phyloP scores from a whole-genome alignment of 2,797 vertebrate species.

The Epinephelus awoara region DNA sequence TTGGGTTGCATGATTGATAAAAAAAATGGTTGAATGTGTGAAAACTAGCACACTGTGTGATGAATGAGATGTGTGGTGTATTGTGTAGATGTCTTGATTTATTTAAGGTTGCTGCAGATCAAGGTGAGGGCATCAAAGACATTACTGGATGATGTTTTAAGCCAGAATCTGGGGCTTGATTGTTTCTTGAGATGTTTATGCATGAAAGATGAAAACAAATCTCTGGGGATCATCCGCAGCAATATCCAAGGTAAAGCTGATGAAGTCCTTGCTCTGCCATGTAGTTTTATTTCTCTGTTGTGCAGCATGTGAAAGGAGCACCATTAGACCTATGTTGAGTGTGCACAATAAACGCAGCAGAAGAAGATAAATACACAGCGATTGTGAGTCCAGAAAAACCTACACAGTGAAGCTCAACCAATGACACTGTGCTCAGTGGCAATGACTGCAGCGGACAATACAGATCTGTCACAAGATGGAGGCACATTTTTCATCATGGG shows the following conservation, averaged over 20 bases:
- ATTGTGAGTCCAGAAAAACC: neutral
- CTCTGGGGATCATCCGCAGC: neutral
- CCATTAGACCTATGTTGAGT: neutral
- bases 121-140: neutral
- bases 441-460: slow-evolving; percentile 4
- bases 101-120: neutral
- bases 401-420: neutral
- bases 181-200: neutral
- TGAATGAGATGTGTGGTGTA: neutral
- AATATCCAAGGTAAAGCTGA: slow-evolving; percentile 6
- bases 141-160: slow-evolving; percentile 3
- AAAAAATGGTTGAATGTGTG: neutral
- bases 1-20: slow-evolving; percentile 1
- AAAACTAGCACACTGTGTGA: neutral
- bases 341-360: neutral
- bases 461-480: slow-evolving; percentile 26
- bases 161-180: neutral
- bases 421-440: neutral
- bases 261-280: neutral
- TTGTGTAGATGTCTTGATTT: slow-evolving; percentile 4
- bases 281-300: neutral
- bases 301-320: neutral
- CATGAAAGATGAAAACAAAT: slow-evolving; percentile 19
- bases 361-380: neutral
- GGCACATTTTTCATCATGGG: slow-evolving; percentile 18